phyloP scores from a whole-genome alignment of 2,888 invertebrate species.

The Nephrotoma appendiculata region DNA sequence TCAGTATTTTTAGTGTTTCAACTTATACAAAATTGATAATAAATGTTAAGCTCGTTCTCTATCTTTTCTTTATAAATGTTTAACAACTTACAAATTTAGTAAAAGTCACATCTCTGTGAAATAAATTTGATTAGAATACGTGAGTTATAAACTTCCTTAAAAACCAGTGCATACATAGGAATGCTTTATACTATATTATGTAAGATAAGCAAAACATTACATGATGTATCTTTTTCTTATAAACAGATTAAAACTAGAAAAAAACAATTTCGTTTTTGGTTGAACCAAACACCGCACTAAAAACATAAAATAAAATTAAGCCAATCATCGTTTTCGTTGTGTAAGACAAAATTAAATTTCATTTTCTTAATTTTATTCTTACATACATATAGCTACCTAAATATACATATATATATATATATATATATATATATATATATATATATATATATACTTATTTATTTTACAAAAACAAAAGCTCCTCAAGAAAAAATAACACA shows the following conservation, averaged over 20 bases:
- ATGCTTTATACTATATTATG: not conserved
- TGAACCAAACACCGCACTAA: not conserved
- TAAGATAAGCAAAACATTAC: not conserved
- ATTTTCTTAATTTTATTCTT: not conserved
- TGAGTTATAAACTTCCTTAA: not conserved
- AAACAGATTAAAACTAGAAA: not conserved
- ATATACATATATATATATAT: too few species aligned
- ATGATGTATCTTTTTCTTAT: not conserved
- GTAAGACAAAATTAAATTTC: not conserved
- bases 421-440: too few species aligned
- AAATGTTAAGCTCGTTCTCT: not conserved
- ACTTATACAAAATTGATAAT: not conserved
- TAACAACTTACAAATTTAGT: not conserved
- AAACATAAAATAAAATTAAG: not conserved
- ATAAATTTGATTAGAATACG: not conserved
- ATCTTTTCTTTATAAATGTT: not conserved
- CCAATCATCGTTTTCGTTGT: not conserved
- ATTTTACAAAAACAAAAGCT: not conserved
- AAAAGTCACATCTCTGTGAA: not conserved
- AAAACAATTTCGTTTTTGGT: not conserved
- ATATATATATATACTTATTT: not conserved
- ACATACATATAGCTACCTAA: not conserved
- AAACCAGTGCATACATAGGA: not conserved
- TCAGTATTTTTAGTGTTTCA: not conserved
- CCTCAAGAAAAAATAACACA: not conserved